Percentiles rank a stretch among this genome's conserved stretches.
Conservation (phyloP, 1,140 invertebrate genomes). For the Formica exsecta region DNA sequence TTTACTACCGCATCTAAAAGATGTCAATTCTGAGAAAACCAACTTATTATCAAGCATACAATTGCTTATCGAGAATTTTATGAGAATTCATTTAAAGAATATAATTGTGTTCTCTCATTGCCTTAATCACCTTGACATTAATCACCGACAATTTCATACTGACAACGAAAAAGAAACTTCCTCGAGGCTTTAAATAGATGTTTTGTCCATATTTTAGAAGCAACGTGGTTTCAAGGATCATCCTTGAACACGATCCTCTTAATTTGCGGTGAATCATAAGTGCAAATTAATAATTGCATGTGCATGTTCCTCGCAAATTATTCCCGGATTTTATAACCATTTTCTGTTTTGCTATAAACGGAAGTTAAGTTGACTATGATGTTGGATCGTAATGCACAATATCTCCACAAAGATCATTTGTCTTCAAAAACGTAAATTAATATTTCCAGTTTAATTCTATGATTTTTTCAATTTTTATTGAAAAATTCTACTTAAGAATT, state of each 20-base stretch:
- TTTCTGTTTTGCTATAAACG: neutral
- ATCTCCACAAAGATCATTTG: constrained; percentile 16
- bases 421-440: neutral
- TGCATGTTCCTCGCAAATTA: constrained; percentile 20
- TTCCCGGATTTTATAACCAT: neutral
- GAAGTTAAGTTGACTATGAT: neutral
- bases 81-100: neutral
- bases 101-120: constrained; percentile 13
- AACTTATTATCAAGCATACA: neutral
- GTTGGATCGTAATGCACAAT: neutral
- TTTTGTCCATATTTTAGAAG: constrained; percentile 5
- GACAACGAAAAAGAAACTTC: neutral
- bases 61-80: neutral
- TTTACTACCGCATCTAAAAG: neutral
- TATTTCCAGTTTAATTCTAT: neutral
- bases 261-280: constrained; percentile 8
- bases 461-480: neutral
- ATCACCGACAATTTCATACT: constrained; percentile 38
- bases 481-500: too few species aligned
- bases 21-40: neutral
- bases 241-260: neutral
- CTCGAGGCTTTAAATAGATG: neutral
- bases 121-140: constrained; percentile 53
- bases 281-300: neutral
- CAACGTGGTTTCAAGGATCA: neutral